A percentile compares a stretch with the other conserved stretches of the same genome.
These are phyloP conservation scores for Microcebus jonahi DNA, from an alignment of 2,113 vertebrate genomes.

Conservation along the genomic window DNA sequence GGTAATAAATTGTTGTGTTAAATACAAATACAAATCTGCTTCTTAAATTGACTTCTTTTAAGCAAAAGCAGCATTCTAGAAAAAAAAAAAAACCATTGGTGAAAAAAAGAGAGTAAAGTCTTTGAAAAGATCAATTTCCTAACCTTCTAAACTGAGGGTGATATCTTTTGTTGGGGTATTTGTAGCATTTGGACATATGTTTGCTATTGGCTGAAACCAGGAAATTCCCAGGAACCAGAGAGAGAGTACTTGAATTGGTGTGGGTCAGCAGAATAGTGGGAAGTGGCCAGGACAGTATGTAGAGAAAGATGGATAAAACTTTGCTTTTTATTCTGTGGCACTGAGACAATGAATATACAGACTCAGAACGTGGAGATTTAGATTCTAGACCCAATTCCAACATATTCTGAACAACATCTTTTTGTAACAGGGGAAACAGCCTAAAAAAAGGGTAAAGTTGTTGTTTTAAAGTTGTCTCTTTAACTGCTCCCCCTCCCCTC, in stretches of 20 bases:
- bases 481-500: too few species aligned
- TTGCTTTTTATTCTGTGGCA: not conserved
- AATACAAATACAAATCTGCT: not conserved
- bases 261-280: not conserved
- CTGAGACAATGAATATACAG: slow-evolving; percentile 3
- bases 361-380: not conserved
- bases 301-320: not conserved
- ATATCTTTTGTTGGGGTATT: not conserved
- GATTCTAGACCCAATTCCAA: not conserved
- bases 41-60: slow-evolving; percentile 13
- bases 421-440: not conserved
- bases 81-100: not conserved
- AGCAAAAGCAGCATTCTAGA: not conserved
- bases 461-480: too few species aligned
- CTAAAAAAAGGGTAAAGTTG: too few species aligned
- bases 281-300: not conserved
- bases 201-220: not conserved
- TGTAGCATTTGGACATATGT: not conserved
- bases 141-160: not conserved
- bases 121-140: not conserved
- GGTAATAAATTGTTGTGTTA: not conserved
- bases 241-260: not conserved
- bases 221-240: not conserved
- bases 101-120: not conserved
- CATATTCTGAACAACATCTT: not conserved